Evolutionary conservation across 2,888 invertebrate species (phyloP).

Genomic region (Seladonia tumulorum): DNA sequence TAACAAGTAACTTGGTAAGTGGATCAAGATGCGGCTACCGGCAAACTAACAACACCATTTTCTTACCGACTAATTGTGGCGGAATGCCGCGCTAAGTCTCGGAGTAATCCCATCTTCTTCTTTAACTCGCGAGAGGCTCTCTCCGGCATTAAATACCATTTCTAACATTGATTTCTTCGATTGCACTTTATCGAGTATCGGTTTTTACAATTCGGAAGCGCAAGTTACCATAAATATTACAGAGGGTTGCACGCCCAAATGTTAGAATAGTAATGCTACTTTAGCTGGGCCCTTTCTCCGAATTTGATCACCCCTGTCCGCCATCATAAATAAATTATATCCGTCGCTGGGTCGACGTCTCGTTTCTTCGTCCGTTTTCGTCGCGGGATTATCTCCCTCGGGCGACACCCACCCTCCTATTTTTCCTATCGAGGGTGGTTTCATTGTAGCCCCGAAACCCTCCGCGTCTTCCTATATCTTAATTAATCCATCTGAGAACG

Average conservation of each 20-base stretch:
- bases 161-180: neutral
- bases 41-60: slow-evolving; percentile 34
- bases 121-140: too few species aligned
- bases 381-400: slow-evolving; percentile 41
- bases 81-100: neutral
- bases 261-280: neutral
- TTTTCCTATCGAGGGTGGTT: slow-evolving; percentile 44
- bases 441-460: slow-evolving; percentile 24
- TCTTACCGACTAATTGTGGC: slow-evolving; percentile 11
- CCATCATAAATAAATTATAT: slow-evolving; percentile 39
- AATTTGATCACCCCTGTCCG: neutral
- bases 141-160: too few species aligned
- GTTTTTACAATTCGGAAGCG: neutral
- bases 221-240: neutral
- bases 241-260: neutral
- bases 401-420: slow-evolving; percentile 18
- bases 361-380: slow-evolving; percentile 38
- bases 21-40: slow-evolving; percentile 34
- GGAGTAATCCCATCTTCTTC: neutral
- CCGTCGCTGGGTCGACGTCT: slow-evolving; percentile 22
- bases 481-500: slow-evolving; percentile 46
- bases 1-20: slow-evolving; percentile 53
- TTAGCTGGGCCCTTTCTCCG: neutral
- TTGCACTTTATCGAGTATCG: neutral
- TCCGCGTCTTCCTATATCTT: slow-evolving; percentile 34